Evolutionary conservation across 2,797 vertebrate species (phyloP).

Genomic region (Argentina silus): DNA sequence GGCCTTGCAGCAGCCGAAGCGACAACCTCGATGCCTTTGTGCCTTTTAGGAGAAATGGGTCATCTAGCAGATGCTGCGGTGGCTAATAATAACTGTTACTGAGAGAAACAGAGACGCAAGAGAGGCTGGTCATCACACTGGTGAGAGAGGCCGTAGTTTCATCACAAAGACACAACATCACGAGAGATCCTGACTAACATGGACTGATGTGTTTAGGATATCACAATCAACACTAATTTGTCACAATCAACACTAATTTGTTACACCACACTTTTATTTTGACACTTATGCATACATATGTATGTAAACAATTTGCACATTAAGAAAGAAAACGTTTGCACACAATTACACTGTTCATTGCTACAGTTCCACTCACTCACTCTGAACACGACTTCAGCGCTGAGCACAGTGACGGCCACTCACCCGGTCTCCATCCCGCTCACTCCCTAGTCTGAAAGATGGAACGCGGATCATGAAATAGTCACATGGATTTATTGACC

Average conservation of each 20-base stretch:
- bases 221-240: conserved; percentile 27
- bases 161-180: conserved; percentile 38
- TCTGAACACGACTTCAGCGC: conserved; percentile 25
- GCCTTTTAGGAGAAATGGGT: conserved; percentile 62
- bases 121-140: conserved; percentile 35
- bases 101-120: conserved; percentile 34
- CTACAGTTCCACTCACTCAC: conserved; percentile 49
- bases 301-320: conserved; percentile 28
- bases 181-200: conserved; percentile 10
- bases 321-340: conserved; percentile 55
- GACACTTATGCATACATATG: conserved; percentile 32
- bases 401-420: conserved; percentile 8
- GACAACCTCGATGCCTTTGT: conserved; percentile 64
- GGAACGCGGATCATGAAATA: conserved; percentile 5
- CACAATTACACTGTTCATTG: conserved; percentile 42
- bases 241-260: background rate
- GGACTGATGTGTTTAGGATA: conserved; percentile 12
- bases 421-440: background rate
- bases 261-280: conserved; percentile 27
- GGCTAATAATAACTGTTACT: conserved; percentile 41
- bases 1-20: conserved; percentile 69
- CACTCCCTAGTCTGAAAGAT: background rate
- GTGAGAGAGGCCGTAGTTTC: conserved; percentile 39
- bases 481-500: conserved; percentile 22
- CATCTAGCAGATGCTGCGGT: conserved; percentile 45